Base-by-base conservation (phyloP, 2,797 vertebrate species). In the Hydrolagus colliei region DNA sequence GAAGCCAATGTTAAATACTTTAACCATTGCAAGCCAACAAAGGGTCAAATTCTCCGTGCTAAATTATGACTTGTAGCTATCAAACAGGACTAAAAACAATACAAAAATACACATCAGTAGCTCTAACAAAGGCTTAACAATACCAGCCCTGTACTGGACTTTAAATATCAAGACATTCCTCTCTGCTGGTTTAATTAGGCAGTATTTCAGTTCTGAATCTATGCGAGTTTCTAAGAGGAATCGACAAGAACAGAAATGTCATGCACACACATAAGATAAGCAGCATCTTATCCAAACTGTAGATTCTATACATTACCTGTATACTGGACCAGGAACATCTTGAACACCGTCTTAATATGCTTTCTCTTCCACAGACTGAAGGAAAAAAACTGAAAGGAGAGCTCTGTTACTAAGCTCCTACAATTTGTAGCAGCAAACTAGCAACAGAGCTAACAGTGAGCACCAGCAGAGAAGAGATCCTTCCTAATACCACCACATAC, bases 291-390 rank as follows among this genome's bases (percentile, higher is more conserved):
- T 18, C 22, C 13, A 32, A 72, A 65, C 9, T 52, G 86, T 88
- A 74, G 87, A 18, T 80, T 85, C 89, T 82, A 52, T 52, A 86
- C 88, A 86, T 35, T 94, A 98, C 97, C 97, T 96, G 96, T 89
- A 41, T 96, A 96, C 90, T 96, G 97, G 92, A 98, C 88, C 22
- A 98, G 95, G 92, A 98, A 98, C 97, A 98, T 95, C 90, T 93
- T 95, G 91, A 93, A 90, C 86, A 86, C 86, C 89, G 88, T 67
- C 7, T 86, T 87, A 63, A 89, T 87, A 9, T 86, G 89, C 16
- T 88, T 90, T 91, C 90, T 84, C 90, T 90, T 88, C 92, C 74
- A 91, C 90, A 76, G 86, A 88, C 86, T 88, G 86, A 87, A 88
- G 86, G 86, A 59, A 87, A 87, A 90, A 86, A 87, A 90, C 88